These are phyloP conservation scores for Phodopus roborovskii DNA, from an alignment of 2,113 vertebrate genomes.

Conservation along the genomic window DNA sequence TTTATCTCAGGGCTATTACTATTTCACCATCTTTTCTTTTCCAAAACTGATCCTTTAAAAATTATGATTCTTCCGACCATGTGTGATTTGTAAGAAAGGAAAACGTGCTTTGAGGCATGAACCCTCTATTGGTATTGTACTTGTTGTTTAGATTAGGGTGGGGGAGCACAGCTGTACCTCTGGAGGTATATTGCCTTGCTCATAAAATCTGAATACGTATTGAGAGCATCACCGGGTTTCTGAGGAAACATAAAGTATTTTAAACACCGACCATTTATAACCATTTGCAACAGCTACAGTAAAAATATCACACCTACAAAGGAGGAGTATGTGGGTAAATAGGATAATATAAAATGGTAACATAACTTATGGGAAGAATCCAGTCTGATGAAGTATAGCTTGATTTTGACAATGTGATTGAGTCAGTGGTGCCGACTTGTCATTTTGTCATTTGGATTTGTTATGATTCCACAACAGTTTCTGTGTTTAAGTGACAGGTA, in stretches of 20 bases:
- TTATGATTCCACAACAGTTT: slow-evolving; percentile 64
- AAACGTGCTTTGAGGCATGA: slow-evolving; percentile 23
- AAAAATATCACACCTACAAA: neutral
- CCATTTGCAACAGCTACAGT: neutral
- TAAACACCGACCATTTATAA: slow-evolving; percentile 32
- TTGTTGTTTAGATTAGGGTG: slow-evolving; percentile 7
- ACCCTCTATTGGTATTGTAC: neutral
- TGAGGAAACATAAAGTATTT: slow-evolving; percentile 50
- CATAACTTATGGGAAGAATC: slow-evolving; percentile 9
- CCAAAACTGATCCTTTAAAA: neutral
- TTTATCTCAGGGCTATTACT: slow-evolving; percentile 10
- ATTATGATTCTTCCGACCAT: neutral
- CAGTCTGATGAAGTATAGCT: slow-evolving; percentile 21
- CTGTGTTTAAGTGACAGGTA: slow-evolving; percentile 64
- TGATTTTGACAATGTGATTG: slow-evolving; percentile 65
- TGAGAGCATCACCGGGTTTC: slow-evolving; percentile 3
- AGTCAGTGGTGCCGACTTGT: slow-evolving; percentile 36
- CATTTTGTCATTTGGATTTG: slow-evolving; percentile 58
- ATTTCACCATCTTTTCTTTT: neutral
- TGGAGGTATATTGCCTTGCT: slow-evolving; percentile 36
- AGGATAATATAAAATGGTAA: slow-evolving; percentile 55
- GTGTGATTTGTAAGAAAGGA: neutral
- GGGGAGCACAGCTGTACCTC: neutral
- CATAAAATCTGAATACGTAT: neutral
- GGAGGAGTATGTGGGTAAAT: slow-evolving; percentile 10